Evolutionary conservation across 2,113 vertebrate species (phyloP).

Genomic region (Psilopsiagon aymara): DNA sequence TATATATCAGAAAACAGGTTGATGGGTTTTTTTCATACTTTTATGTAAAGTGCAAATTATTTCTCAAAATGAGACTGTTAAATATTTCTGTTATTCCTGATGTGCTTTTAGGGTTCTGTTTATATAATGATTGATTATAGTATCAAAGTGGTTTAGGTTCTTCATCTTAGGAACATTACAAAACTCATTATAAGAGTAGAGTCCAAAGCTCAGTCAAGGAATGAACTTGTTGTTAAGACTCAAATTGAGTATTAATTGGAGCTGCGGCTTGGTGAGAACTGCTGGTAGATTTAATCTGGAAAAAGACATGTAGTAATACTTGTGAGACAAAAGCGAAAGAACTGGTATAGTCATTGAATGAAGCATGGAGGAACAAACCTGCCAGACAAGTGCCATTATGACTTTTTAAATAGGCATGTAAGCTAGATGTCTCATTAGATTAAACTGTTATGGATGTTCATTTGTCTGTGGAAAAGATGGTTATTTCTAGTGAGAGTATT

Average conservation of each 20-base stretch:
- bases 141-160: not conserved
- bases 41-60: not conserved
- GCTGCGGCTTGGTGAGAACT: not conserved
- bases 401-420: constrained; percentile 52
- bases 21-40: not conserved
- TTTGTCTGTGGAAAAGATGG: constrained; percentile 52
- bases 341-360: not conserved
- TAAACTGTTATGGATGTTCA: constrained; percentile 52
- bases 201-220: not conserved
- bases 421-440: constrained; percentile 38
- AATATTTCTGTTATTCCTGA: not conserved
- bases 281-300: not conserved
- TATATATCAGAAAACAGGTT: not conserved
- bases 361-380: constrained; percentile 24
- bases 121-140: not conserved
- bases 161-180: not conserved
- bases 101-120: constrained; percentile 2
- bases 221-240: not conserved
- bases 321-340: not conserved
- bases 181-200: not conserved
- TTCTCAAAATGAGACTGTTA: not conserved
- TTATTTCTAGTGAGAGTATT: constrained; percentile 17
- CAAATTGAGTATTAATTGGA: constrained; percentile 29
- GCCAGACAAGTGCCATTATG: constrained; percentile 49
- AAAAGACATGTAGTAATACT: not conserved